Conservation (phyloP, 2,888 invertebrate species). For the Arctia plantaginis region DNA sequence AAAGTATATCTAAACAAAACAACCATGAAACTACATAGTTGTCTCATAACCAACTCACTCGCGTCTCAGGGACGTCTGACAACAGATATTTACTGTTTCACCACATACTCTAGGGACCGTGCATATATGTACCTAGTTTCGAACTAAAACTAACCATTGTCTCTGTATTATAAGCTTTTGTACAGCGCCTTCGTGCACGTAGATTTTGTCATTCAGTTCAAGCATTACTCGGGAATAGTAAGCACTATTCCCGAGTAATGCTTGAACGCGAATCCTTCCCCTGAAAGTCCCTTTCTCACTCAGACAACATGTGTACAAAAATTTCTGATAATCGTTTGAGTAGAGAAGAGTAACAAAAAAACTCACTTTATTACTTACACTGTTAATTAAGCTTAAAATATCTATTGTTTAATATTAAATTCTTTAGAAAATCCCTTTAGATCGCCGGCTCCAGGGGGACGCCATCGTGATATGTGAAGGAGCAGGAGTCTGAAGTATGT, state of each 20-base stretch:
- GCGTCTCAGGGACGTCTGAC: background rate
- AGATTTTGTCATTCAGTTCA: background rate
- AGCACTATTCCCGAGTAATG: too few species aligned
- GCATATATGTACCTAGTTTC: conserved; percentile 16
- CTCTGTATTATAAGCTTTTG: background rate
- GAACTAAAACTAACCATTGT: conserved; percentile 11
- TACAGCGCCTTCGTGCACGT: background rate
- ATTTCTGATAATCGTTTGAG: too few species aligned
- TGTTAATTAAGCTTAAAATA: too few species aligned
- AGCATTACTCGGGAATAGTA: background rate
- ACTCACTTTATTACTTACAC: too few species aligned
- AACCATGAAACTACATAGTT: conserved; percentile 11
- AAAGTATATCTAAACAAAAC: conserved; percentile 6
- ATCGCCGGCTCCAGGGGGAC: too few species aligned
- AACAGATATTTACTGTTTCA: conserved; percentile 24
- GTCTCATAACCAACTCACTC: conserved; percentile 3
- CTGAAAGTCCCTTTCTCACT: background rate
- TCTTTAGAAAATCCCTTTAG: too few species aligned
- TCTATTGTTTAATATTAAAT: too few species aligned
- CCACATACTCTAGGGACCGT: conserved; percentile 19
- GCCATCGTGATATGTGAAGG: too few species aligned
- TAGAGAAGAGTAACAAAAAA: too few species aligned
- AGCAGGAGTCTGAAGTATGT: too few species aligned
- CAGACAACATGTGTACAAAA: too few species aligned
- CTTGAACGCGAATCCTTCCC: background rate